phyloP scores from a whole-genome alignment of 2,797 vertebrate species.

The Melanotaenia trifasciata region DNA sequence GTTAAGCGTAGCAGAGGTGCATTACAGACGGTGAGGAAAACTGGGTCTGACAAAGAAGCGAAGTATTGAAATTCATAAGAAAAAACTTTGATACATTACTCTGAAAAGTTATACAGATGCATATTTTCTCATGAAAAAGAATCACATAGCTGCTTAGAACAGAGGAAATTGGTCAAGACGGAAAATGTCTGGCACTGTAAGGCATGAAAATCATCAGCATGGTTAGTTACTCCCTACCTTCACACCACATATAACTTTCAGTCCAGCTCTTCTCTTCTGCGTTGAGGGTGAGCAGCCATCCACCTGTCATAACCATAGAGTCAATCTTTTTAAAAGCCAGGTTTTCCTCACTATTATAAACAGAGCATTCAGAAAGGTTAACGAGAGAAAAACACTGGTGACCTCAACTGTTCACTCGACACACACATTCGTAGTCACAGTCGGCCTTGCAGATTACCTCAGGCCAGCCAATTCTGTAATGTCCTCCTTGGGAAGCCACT shows the following conservation, averaged over 20 bases:
- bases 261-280: slow-evolving; percentile 9
- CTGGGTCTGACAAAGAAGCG: background rate
- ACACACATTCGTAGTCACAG: slow-evolving; percentile 31
- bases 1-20: background rate
- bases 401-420: slow-evolving; percentile 53
- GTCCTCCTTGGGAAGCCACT: slow-evolving; percentile 78
- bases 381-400: slow-evolving; percentile 64
- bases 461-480: slow-evolving; percentile 72
- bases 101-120: slow-evolving; percentile 8
- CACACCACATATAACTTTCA: slow-evolving; percentile 1
- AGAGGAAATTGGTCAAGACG: slow-evolving; percentile 35
- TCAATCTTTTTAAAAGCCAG: slow-evolving; percentile 27
- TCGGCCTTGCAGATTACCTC: slow-evolving; percentile 65
- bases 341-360: slow-evolving; percentile 55
- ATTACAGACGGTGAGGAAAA: slow-evolving; percentile 25
- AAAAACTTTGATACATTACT: slow-evolving; percentile 4
- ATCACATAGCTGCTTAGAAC: background rate
- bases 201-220: slow-evolving; percentile 25
- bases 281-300: slow-evolving; percentile 13
- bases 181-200: slow-evolving; percentile 31
- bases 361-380: slow-evolving; percentile 71
- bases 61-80: slow-evolving; percentile 11
- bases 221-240: slow-evolving; percentile 5
- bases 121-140: slow-evolving; percentile 2
- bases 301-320: slow-evolving; percentile 57